Base-by-base conservation (phyloP, 30 jellyfish, hydroid and myxozoan species). In the Aurelia aurita region DNA sequence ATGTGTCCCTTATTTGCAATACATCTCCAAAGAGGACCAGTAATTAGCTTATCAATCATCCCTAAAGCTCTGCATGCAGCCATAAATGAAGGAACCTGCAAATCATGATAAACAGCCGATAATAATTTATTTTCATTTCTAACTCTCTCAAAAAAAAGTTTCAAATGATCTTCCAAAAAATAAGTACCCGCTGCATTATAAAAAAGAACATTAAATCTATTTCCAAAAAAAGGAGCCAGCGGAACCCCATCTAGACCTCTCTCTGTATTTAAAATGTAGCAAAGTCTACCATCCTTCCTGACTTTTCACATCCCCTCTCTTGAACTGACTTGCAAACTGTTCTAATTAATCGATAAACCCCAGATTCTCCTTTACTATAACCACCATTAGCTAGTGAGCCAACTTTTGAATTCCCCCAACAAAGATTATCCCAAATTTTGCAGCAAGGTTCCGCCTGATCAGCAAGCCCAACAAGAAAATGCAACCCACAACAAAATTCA, bases 401-500 rank as follows among this genome's bases (percentile, higher is more conserved):
- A 32, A 32, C 44, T 32, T 32, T 32, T 32, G 44, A 32, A 32
- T 32, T 32, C 44, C 44, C 44, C 44, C 2, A 32, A 32, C 44
- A 32, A 32, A 32, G 44, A 32, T 32, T 32, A 32, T 32, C 2
- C 44, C 44, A 32, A 32, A 32, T 32, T 32, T 32, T 32, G 44
- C 44, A 32, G 44, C 4, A 32, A 32, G 44, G 4, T 32, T 32
- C 44, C 4, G 44, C 44, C 44, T 32, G 44, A 32, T 32, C 44
- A 32, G 44, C 2, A 32, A 32, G 44, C 44, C 4, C 2, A 32
- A 32, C 2, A 2, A 32, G 4, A 4, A 32, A 32, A 32, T 32
- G 95, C 64, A 85, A 44, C 1, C 91, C 85, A 58, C 94, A 85
- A 65, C 74, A 59, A 74, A 85, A 55, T 15, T 63, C 67, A 58